Conservation (phyloP, 2,113 vertebrate genomes). For the Sciurus niger region DNA sequence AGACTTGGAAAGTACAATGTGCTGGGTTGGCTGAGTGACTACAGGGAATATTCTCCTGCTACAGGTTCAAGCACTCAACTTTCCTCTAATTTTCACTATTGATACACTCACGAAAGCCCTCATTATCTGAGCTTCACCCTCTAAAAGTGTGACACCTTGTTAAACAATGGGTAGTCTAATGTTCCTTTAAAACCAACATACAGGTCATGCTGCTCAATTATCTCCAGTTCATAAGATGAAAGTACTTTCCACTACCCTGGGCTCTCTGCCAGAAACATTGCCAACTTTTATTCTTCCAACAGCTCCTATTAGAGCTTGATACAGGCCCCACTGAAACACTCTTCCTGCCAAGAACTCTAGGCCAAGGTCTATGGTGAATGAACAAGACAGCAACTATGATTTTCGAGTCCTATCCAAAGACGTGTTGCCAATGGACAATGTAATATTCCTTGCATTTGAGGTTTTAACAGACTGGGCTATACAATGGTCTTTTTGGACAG, state of each 20-base stretch:
- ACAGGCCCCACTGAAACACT: slow-evolving; percentile 50
- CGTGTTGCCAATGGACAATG: neutral
- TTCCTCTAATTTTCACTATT: neutral
- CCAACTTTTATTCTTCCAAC: slow-evolving; percentile 47
- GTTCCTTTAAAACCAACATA: neutral
- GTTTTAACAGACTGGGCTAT: neutral
- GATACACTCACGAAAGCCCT: neutral
- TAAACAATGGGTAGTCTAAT: neutral
- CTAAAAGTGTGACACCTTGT: neutral
- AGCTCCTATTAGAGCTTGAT: neutral
- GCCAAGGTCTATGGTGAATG: slow-evolving; percentile 22
- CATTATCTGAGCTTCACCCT: neutral
- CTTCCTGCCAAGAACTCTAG: slow-evolving; percentile 50
- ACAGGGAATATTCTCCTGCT: neutral
- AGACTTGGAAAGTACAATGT: neutral
- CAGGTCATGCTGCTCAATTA: neutral
- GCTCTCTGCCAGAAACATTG: neutral
- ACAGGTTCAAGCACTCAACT: neutral
- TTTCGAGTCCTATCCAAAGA: slow-evolving; percentile 41
- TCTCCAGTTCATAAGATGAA: slow-evolving; percentile 24
- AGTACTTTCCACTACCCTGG: slow-evolving; percentile 19
- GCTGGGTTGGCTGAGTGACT: neutral
- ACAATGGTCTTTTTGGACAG: neutral
- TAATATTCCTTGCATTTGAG: neutral
- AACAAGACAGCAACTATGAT: slow-evolving; percentile 32